phyloP scores from a whole-genome alignment of 1,140 invertebrate genomes.

The Potamilus streckersoni region DNA sequence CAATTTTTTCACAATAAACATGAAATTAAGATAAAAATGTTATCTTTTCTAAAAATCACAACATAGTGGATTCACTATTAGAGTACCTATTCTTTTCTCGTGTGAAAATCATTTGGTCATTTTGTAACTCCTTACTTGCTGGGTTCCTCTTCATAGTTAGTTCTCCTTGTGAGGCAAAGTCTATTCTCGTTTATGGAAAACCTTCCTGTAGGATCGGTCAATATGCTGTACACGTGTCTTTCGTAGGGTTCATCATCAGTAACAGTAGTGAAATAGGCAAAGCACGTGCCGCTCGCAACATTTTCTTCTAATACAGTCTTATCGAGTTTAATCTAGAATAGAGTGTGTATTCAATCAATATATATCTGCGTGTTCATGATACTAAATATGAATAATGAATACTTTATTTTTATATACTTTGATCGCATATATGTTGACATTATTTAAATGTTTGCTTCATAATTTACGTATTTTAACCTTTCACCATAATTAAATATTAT shows the following conservation, averaged over 20 bases:
- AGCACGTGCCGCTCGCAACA: constrained; percentile 26
- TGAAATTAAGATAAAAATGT: neutral
- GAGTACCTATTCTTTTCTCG: neutral
- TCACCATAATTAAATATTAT: too few relatives aligned
- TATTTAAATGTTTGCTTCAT: too few relatives aligned
- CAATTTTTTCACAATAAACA: neutral
- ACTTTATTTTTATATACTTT: neutral
- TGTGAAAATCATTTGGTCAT: neutral
- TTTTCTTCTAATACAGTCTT: constrained; percentile 38
- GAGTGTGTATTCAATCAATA: too few relatives aligned
- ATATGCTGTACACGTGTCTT: constrained; percentile 36
- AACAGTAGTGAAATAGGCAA: constrained; percentile 38
- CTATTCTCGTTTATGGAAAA: constrained; percentile 30
- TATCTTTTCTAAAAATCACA: neutral
- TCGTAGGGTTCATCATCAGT: constrained; percentile 36
- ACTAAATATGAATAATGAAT: neutral
- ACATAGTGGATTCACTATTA: neutral
- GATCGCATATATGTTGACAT: neutral
- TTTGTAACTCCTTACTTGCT: constrained; percentile 22
- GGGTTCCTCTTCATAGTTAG: constrained; percentile 43
- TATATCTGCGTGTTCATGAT: neutral
- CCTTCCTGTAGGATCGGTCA: constrained; percentile 32
- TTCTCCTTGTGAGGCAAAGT: constrained; percentile 34
- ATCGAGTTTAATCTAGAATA: constrained; percentile 37
- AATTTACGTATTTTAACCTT: too few relatives aligned